phyloP scores from a whole-genome alignment of 2,888 invertebrate species.

The Drosophila gaucha region DNA sequence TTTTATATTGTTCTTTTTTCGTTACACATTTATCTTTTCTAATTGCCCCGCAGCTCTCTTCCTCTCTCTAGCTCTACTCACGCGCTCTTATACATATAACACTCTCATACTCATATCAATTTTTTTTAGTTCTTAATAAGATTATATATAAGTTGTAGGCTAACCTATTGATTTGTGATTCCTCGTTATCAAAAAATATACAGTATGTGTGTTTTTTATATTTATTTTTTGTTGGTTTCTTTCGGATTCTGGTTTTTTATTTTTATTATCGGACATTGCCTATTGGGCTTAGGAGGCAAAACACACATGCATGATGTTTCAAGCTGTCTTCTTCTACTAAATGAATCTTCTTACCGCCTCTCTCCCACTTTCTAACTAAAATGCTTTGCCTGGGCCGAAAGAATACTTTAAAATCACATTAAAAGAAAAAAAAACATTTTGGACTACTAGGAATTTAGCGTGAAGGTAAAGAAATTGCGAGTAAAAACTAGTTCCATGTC shows the following conservation, averaged over 20 bases:
- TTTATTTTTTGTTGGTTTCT: neutral
- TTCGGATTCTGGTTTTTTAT: no score
- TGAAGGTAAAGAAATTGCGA: constrained; percentile 27
- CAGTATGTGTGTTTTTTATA: constrained; percentile 31
- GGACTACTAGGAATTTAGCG: constrained; percentile 37
- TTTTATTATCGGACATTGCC: constrained; percentile 14
- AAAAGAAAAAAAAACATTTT: constrained; percentile 16
- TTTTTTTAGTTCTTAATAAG: constrained; percentile 36
- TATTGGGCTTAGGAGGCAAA: constrained; percentile 17
- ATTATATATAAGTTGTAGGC: constrained; percentile 50
- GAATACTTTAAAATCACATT: constrained; percentile 30
- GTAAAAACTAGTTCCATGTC: constrained; percentile 1
- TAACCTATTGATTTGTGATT: constrained; percentile 66
- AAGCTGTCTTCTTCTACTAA: neutral
- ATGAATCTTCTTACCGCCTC: neutral
- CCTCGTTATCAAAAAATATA: constrained; percentile 64
- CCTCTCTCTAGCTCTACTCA: constrained; percentile 5
- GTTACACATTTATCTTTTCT: constrained; percentile 22
- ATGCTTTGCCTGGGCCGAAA: constrained; percentile 29
- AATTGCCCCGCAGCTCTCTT: constrained; percentile 55
- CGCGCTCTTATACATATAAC: constrained; percentile 72
- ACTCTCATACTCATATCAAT: constrained; percentile 17
- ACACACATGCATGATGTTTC: constrained; percentile 46
- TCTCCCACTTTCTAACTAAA: constrained; percentile 2
- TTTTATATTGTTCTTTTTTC: constrained; percentile 16